phyloP scores from a whole-genome alignment of 1,140 invertebrate species.

The Leptinotarsa defecta region DNA sequence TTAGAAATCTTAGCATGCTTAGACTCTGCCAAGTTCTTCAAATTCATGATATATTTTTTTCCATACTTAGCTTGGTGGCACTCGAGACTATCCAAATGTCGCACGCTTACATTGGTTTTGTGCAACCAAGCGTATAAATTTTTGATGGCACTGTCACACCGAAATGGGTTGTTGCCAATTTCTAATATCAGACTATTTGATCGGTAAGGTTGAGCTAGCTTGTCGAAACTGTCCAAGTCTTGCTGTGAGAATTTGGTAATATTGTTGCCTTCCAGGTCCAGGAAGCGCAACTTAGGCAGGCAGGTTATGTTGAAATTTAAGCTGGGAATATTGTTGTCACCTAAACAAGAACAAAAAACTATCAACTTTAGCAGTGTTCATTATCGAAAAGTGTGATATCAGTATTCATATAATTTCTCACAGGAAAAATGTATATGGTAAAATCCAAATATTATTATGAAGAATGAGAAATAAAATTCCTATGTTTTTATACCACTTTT shows the following conservation, averaged over 20 bases:
- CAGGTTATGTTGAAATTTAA: slow-evolving; percentile 73
- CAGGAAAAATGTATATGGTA: too few species aligned
- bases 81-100: slow-evolving; percentile 62
- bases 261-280: slow-evolving; percentile 74
- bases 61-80: slow-evolving; percentile 57
- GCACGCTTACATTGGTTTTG: slow-evolving; percentile 65
- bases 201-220: slow-evolving; percentile 57
- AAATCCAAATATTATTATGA: too few species aligned
- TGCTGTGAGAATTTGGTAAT: slow-evolving; percentile 64
- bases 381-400: too few species aligned
- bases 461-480: too few species aligned
- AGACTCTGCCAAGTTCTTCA: slow-evolving; percentile 55
- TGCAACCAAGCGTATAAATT: slow-evolving; percentile 69
- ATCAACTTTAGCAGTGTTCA: too few species aligned
- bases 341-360: slow-evolving; percentile 54
- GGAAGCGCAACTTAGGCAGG: slow-evolving; percentile 67
- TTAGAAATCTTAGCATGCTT: slow-evolving; percentile 53
- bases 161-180: slow-evolving; percentile 70
- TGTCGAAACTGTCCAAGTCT: slow-evolving; percentile 67
- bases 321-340: slow-evolving; percentile 66
- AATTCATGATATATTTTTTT: slow-evolving; percentile 54
- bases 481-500: too few species aligned
- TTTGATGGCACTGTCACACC: slow-evolving; percentile 68
- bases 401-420: background rate
- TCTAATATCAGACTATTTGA: slow-evolving; percentile 68